Evolutionary conservation across 92 coral and sea anemone species (phyloP).

Genomic region (Epizoanthus rinbou): DNA sequence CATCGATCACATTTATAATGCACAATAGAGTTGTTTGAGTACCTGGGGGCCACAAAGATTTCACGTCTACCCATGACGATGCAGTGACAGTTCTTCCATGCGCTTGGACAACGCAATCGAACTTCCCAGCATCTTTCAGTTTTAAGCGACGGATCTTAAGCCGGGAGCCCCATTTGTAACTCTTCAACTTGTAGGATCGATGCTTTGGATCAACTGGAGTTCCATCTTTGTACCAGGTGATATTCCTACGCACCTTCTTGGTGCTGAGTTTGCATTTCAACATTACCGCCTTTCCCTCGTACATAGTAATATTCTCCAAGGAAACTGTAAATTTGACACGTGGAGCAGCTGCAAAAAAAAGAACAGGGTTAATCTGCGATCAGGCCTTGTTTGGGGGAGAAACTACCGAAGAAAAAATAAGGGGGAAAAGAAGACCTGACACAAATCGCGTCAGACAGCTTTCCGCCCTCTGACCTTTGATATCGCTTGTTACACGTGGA

Average conservation of each 20-base stretch:
- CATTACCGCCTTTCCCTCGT: conserved; percentile 72
- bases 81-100: conserved; percentile 19
- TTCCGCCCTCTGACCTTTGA: too few relatives aligned
- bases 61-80: conserved; percentile 51
- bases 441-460: too few relatives aligned
- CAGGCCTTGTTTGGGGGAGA: too few relatives aligned
- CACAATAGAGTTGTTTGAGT: not conserved
- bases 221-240: conserved; percentile 93
- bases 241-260: conserved; percentile 64
- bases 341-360: conserved; percentile 41
- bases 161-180: conserved; percentile 82
- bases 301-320: conserved; percentile 79
- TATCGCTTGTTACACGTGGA: too few relatives aligned
- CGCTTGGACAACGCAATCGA: conserved; percentile 62
- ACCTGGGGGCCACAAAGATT: conserved; percentile 3
- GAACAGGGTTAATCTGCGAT: too few relatives aligned
- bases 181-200: conserved; percentile 54
- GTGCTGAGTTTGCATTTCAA: conserved; percentile 80
- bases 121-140: conserved; percentile 78
- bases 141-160: conserved; percentile 76
- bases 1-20: too few relatives aligned
- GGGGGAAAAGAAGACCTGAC: too few relatives aligned
- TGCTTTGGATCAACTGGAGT: conserved; percentile 55
- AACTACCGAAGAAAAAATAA: too few relatives aligned
- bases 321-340: conserved; percentile 51